Evolutionary conservation across 2,113 vertebrate genomes (phyloP).

Genomic region (Phaethon lepturus): DNA sequence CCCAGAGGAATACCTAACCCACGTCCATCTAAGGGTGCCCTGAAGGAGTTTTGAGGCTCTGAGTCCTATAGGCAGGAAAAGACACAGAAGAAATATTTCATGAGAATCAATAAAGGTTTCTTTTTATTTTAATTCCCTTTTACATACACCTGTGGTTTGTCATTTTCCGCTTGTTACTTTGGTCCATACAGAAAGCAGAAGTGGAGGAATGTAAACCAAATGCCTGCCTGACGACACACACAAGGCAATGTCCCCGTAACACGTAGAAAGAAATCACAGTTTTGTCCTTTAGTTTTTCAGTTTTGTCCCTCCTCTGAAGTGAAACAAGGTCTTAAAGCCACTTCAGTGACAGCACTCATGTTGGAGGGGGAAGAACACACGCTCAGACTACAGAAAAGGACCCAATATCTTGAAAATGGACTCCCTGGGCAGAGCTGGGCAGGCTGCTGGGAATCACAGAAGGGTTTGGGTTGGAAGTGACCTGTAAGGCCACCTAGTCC

Average conservation of each 20-base stretch:
- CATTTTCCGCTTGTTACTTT: constrained; percentile 13
- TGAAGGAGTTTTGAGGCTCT: not conserved
- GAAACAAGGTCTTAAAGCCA: not conserved
- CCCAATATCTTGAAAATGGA: not conserved
- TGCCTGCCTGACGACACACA: constrained; percentile 23
- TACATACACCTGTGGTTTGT: constrained; percentile 43
- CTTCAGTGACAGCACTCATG: not conserved
- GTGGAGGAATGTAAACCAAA: constrained; percentile 59
- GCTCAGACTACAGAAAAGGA: not conserved
- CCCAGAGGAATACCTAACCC: not conserved
- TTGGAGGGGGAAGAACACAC: not conserved
- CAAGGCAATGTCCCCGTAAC: not conserved
- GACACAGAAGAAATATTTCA: not conserved
- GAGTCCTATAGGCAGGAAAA: not conserved
- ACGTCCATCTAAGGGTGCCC: accelerated
- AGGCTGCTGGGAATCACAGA: not conserved
- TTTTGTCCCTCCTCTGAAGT: not conserved
- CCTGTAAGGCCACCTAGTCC: too few relatives aligned
- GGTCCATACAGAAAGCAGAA: constrained; percentile 60
- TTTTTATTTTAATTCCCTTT: constrained; percentile 70
- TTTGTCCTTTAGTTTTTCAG: not conserved
- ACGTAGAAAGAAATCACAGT: not conserved
- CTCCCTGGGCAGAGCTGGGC: accelerated
- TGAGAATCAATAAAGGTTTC: constrained; percentile 16
- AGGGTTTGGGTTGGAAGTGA: too few relatives aligned